Percentiles rank a stretch among this genome's conserved stretches.
Evolutionary conservation across 2,888 invertebrate genomes (phyloP).

Genomic region (Leistus spinibarbis): DNA sequence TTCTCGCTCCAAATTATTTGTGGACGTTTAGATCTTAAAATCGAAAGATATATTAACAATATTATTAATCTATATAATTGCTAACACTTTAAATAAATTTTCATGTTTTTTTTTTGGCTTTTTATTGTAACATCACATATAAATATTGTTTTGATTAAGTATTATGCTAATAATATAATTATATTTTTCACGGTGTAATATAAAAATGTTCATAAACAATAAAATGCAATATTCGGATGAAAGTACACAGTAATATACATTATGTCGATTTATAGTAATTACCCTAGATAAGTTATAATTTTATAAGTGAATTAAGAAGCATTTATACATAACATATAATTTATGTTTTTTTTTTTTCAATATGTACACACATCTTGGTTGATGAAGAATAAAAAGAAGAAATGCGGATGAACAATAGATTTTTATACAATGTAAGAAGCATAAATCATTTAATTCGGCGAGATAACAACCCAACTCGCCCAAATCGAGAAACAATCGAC

Average conservation of each 20-base stretch:
- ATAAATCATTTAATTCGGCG: no score
- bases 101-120: conserved; percentile 37
- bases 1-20: conserved; percentile 28
- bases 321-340: background rate
- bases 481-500: no score
- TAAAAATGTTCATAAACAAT: conserved; percentile 34
- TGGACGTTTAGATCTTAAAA: conserved; percentile 32
- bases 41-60: conserved; percentile 38
- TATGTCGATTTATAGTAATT: background rate
- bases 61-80: conserved; percentile 33
- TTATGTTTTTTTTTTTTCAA: background rate
- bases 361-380: background rate
- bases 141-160: conserved; percentile 37
- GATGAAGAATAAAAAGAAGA: no score
- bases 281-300: background rate
- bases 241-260: background rate
- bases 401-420: no score
- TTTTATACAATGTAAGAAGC: no score
- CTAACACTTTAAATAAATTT: conserved; percentile 39
- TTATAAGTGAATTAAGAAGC: background rate
- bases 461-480: no score
- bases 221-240: conserved; percentile 13
- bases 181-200: conserved; percentile 31
- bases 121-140: conserved; percentile 45
- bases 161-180: conserved; percentile 35